These are phyloP conservation scores for Paramisgurnus dabryanus DNA, from an alignment of 2,113 vertebrate species.

Conservation along the genomic window DNA sequence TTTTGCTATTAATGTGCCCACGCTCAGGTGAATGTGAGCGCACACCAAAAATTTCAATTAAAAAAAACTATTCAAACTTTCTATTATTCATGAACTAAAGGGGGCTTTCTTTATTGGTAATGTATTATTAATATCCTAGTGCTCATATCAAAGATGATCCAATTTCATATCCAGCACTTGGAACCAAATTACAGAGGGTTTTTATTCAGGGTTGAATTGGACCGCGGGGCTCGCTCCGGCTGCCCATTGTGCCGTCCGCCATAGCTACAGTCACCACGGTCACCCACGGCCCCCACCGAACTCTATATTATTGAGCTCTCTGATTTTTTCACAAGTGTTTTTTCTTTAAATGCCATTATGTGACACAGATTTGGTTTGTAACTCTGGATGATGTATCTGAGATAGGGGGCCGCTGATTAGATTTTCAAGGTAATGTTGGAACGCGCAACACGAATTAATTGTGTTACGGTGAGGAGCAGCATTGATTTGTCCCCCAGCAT, in stretches of 20 bases:
- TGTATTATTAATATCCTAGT: conserved; percentile 58
- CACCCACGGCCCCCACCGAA: conserved; percentile 29
- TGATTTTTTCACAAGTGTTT: conserved; percentile 43
- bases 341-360: conserved; percentile 48
- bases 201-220: conserved; percentile 49
- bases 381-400: conserved; percentile 43
- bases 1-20: neutral
- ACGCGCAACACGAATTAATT: conserved; percentile 56
- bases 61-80: conserved; percentile 57
- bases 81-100: conserved; percentile 58
- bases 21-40: conserved; percentile 38
- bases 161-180: conserved; percentile 47
- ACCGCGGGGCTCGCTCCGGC: conserved; percentile 4
- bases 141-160: conserved; percentile 47
- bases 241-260: conserved; percentile 36
- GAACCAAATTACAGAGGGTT: conserved; percentile 52
- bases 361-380: conserved; percentile 43
- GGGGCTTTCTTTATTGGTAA: conserved; percentile 44
- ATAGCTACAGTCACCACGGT: conserved; percentile 26
- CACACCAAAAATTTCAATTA: conserved; percentile 56
- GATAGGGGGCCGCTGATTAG: conserved; percentile 54
- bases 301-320: conserved; percentile 44
- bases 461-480: conserved; percentile 52
- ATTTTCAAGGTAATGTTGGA: conserved; percentile 54
- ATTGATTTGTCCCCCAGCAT: conserved; percentile 62